phyloP scores from a whole-genome alignment of 2,113 vertebrate species.

The Dicrurus megarhynchus region DNA sequence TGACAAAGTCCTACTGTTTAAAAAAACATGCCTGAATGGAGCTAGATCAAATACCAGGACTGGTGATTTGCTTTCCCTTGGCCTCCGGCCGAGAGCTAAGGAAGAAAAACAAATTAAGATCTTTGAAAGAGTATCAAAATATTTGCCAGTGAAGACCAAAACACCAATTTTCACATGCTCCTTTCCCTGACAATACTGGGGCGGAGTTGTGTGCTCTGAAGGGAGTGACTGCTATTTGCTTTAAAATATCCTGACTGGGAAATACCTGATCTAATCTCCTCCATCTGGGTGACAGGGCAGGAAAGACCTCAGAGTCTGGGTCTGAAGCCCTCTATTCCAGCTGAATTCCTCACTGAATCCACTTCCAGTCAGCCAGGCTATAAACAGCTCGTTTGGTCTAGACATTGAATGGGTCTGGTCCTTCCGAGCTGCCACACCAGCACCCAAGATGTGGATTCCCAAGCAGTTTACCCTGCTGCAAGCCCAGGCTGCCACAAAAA shows the following conservation, averaged over 20 bases:
- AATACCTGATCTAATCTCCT: background rate
- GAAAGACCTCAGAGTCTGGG: background rate
- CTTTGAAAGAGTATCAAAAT: slow-evolving; percentile 29
- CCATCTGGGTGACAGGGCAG: background rate
- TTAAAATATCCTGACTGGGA: background rate
- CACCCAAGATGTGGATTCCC: background rate
- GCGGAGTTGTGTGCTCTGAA: background rate
- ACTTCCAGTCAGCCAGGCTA: background rate
- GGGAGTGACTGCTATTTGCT: background rate
- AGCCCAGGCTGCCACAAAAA: background rate
- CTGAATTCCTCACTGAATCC: background rate
- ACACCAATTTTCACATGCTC: background rate
- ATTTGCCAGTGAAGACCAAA: background rate
- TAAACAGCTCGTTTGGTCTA: background rate
- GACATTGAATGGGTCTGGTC: background rate
- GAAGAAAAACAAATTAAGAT: slow-evolving; percentile 48
- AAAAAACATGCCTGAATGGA: background rate
- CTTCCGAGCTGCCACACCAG: background rate
- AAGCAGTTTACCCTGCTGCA: background rate
- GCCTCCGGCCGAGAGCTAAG: background rate
- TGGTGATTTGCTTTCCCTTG: slow-evolving; percentile 23
- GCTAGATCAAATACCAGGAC: slow-evolving; percentile 2
- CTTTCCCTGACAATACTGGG: background rate
- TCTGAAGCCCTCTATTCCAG: background rate
- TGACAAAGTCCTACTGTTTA: background rate